Evolutionary conservation across 2,888 invertebrate species (phyloP), one percentile per base, ranked within the genome.

Genomic region (Cremastinae sp.): DNA sequence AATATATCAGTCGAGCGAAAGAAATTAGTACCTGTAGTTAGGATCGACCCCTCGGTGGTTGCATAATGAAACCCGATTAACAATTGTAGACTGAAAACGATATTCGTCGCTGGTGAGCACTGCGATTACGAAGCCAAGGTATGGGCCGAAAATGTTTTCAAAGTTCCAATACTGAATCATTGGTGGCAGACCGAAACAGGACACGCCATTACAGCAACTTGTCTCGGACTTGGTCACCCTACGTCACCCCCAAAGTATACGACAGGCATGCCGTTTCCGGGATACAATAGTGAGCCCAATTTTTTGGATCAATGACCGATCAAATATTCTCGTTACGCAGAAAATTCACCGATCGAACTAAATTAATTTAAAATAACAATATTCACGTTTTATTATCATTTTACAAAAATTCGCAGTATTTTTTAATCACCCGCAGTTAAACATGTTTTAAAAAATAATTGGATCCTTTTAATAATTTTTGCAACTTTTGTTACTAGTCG

Each of bases 111-210:
- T 53, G 98, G 98, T 0, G 98, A 98, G 87, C 97, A 97, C 86
- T 96, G 97, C 87, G 98, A 98, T 87, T 93, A 95, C 81, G 97
- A 97, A 85, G 97, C 98, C 0, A 95, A 96, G 91, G 85, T 90
- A 5, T 96, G 96, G 96, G 93, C 94, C 3, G 93, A 94, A 84
- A 92, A 92, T 72, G 91, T 91, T 5, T 95, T 96, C 84, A 92
- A 93, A 70, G 94, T 94, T 7, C 95, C 96, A 0, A 92, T 97
- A 1, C 89, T 97, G 64, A 98, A 98, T 89, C 96, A 98, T 89
- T 98, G 97, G 97, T 98, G 98, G 98, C 98, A 98, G 91, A 98
- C 98, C 0, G 98, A 98, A 90, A 96, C 96, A 0, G 98, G 98
- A 0, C 96, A 96, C 75, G 94, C 97, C 0, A 95, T 98, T 70